Conservation (phyloP, 2,797 vertebrate species). For the Smutsia gigantea region DNA sequence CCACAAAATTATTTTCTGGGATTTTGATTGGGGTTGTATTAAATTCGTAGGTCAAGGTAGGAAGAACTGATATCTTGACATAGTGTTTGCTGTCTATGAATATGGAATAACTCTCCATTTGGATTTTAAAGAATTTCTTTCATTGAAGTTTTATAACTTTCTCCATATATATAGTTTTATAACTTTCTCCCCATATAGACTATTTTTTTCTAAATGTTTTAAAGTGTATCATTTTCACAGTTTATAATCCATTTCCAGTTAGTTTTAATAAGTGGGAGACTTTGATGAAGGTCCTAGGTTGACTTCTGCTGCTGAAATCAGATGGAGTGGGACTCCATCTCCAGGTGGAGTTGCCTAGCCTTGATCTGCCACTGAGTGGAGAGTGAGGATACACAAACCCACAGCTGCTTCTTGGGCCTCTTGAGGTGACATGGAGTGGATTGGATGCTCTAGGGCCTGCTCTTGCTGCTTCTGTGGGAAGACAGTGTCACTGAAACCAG, state of each 20-base stretch:
- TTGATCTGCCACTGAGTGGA: not conserved
- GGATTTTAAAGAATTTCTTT: not conserved
- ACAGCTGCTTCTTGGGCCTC: too few species aligned
- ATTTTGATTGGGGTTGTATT: not conserved
- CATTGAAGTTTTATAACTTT: not conserved
- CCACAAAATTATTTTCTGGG: not conserved
- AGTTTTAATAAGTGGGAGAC: not conserved
- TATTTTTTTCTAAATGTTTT: not conserved
- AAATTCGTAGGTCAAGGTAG: not conserved
- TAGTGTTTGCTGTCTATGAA: not conserved
- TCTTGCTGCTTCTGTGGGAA: not conserved
- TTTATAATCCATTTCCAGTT: not conserved
- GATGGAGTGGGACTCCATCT: not conserved
- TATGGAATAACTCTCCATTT: not conserved
- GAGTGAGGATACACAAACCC: too few species aligned
- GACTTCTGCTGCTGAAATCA: not conserved
- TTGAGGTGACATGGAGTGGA: not conserved
- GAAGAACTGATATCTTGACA: not conserved
- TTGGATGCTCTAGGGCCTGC: not conserved
- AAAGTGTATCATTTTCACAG: not conserved
- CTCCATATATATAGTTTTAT: not conserved
- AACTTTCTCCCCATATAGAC: not conserved
- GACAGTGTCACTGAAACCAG: not conserved
- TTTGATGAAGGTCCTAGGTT: not conserved
- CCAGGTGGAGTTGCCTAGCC: not conserved